Conservation (phyloP, 2,888 invertebrate species). For the Coelinius sp. region DNA sequence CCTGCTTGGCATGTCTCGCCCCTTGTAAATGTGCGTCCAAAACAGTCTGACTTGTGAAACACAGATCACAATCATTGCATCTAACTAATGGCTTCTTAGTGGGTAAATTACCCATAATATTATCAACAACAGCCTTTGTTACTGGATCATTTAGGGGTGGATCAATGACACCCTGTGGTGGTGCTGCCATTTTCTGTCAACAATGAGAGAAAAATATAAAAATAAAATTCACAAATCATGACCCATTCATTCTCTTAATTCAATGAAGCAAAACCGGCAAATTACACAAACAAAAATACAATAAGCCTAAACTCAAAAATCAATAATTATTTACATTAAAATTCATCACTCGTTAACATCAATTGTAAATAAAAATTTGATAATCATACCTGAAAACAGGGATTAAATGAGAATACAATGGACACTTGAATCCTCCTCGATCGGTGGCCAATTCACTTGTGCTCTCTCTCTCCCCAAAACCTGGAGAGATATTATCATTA, state of each 20-base stretch:
- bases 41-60: constrained; percentile 71
- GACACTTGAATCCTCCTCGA: background rate
- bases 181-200: constrained; percentile 53
- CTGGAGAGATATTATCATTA: background rate
- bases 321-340: no score
- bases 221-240: background rate
- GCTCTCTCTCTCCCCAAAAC: background rate
- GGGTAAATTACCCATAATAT: constrained; percentile 71
- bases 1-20: constrained; percentile 68
- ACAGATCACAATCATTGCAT: constrained; percentile 71
- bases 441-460: constrained; percentile 1
- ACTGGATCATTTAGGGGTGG: constrained; percentile 67
- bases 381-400: constrained; percentile 1
- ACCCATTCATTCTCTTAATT: background rate
- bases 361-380: background rate
- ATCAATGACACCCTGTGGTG: constrained; percentile 52
- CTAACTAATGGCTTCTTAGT: constrained; percentile 69
- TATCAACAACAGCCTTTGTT: constrained; percentile 71
- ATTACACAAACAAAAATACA: background rate
- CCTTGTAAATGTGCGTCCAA: constrained; percentile 71
- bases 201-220: constrained; percentile 20
- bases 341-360: background rate
- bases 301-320: background rate
- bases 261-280: background rate
- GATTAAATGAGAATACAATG: background rate